Percentiles rank a stretch among this genome's conserved stretches.
These are phyloP conservation scores for Bos javanicus DNA, from an alignment of 2,113 vertebrate genomes.

Conservation along the genomic window DNA sequence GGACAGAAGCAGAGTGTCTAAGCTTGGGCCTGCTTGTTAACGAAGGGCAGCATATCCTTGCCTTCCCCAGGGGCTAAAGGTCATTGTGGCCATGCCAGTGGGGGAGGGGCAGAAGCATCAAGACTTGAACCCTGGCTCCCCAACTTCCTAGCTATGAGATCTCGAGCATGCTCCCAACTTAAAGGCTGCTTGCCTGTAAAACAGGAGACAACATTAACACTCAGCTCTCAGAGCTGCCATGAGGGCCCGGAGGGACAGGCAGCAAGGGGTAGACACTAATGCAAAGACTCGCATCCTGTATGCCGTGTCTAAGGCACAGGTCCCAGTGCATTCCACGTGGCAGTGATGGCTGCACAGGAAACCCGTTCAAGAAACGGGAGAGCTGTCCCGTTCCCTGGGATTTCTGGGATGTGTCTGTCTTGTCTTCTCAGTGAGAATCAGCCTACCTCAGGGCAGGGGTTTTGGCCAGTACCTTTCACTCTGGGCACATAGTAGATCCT, in stretches of 20 bases:
- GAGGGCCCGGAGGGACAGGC: neutral
- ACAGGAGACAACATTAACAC: neutral
- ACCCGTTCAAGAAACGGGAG: rapidly evolving
- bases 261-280: neutral
- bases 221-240: neutral
- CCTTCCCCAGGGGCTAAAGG: neutral
- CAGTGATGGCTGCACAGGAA: neutral
- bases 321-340: neutral
- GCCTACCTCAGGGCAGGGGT: neutral
- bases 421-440: neutral
- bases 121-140: neutral
- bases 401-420: neutral
- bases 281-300: neutral
- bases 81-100: neutral
- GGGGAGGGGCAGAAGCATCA: neutral
- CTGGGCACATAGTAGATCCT: neutral
- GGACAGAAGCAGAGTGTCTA: neutral
- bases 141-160: neutral
- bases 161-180: neutral
- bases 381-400: rapidly evolving
- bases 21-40: neutral
- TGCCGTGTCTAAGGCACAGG: rapidly evolving
- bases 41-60: neutral
- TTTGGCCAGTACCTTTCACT: neutral
- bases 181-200: neutral